Percentiles rank a stretch among this genome's conserved stretches.
Evolutionary conservation across 37 sponge, comb jelly and placozoan species (phyloP).

Genomic region (Hormiphora californensis): DNA sequence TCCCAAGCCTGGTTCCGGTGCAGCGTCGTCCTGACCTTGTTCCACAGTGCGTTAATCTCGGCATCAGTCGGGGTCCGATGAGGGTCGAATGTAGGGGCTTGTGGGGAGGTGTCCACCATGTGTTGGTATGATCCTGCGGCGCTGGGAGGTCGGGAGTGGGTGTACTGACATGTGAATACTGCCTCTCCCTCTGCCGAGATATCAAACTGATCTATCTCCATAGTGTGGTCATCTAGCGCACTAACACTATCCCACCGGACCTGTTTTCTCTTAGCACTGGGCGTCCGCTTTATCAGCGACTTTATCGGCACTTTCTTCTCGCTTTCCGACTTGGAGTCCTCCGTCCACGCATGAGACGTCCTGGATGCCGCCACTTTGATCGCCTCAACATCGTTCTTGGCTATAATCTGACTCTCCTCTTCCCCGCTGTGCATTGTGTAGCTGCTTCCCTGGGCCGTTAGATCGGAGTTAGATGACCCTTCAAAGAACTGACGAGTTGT

Average conservation of each 20-base stretch:
- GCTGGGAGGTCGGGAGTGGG: background rate
- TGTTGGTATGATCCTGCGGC: background rate
- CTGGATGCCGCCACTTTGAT: constrained; percentile 13
- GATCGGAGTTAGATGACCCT: no score
- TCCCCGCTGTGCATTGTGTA: background rate
- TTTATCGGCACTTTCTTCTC: background rate
- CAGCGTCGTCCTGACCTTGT: constrained; percentile 39
- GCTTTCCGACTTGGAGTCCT: background rate
- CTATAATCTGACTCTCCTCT: constrained; percentile 10
- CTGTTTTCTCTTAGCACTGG: constrained; percentile 48
- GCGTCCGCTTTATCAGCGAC: constrained; percentile 19
- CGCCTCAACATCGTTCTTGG: constrained; percentile 48
- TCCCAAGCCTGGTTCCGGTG: constrained; percentile 16
- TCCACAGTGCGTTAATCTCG: constrained; percentile 47
- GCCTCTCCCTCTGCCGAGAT: constrained; percentile 43
- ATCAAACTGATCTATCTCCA: constrained; percentile 51
- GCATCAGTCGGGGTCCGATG: constrained; percentile 50
- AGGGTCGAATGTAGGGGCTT: background rate
- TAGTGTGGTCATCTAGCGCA: constrained; percentile 40
- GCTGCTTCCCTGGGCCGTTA: no score
- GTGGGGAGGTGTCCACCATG: background rate
- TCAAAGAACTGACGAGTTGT: no score
- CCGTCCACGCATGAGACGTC: background rate
- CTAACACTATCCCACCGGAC: constrained; percentile 53
- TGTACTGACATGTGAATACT: constrained; percentile 36